Evolutionary conservation across 2,113 vertebrate genomes (phyloP).

Genomic region (Ifrita kowaldi): DNA sequence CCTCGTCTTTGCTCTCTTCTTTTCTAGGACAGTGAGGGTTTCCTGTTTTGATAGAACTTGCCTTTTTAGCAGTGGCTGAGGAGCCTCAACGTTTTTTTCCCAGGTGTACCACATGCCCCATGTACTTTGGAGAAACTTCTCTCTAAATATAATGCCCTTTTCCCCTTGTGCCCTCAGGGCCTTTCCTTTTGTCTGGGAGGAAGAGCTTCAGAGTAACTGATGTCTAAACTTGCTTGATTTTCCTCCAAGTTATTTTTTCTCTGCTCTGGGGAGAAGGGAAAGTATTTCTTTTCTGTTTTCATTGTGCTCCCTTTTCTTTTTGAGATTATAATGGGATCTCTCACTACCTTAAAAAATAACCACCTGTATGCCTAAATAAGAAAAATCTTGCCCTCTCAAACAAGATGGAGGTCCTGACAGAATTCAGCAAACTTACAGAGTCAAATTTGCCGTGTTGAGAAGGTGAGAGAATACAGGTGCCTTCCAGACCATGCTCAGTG

Average conservation of each 20-base stretch:
- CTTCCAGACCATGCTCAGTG: neutral
- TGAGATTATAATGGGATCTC: neutral
- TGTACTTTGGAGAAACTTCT: neutral
- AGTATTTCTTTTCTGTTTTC: neutral
- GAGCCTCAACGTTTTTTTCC: neutral
- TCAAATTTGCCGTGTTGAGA: neutral
- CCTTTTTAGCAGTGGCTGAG: neutral
- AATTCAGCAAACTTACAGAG: neutral
- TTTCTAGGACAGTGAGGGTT: neutral
- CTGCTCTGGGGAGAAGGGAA: neutral
- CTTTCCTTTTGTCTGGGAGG: neutral
- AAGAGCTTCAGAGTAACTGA: neutral
- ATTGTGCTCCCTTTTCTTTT: neutral
- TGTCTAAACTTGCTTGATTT: neutral
- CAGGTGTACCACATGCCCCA: fast-evolving
- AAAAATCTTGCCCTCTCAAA: neutral
- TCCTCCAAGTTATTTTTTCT: neutral
- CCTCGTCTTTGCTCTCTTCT: neutral
- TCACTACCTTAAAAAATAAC: neutral
- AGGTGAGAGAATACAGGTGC: neutral
- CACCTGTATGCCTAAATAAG: neutral
- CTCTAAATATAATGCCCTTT: neutral
- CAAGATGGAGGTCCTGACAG: neutral
- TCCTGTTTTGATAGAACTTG: neutral
- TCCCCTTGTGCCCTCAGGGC: neutral